phyloP scores from a whole-genome alignment of 2,888 invertebrate species.

The Hemaris fuciformis region DNA sequence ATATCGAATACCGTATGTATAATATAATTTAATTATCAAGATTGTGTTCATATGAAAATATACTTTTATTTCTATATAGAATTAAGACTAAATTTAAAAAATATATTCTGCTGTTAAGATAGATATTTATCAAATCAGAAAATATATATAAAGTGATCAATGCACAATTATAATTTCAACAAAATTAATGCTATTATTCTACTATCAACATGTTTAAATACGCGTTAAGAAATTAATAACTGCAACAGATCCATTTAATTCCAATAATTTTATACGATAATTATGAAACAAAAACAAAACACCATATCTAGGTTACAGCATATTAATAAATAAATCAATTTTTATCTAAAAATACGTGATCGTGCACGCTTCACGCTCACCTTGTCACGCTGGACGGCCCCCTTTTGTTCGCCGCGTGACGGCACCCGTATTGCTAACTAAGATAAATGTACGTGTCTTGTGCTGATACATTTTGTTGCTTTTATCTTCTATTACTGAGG shows the following conservation, averaged over 20 bases:
- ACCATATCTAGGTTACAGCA: not conserved
- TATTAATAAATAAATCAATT: slow-evolving; percentile 3
- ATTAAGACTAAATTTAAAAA: no score
- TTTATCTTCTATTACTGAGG: not conserved
- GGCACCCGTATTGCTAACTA: not conserved
- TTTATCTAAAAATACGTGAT: not conserved
- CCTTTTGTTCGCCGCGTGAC: not conserved
- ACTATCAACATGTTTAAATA: no score
- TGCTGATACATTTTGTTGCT: not conserved
- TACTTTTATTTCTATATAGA: no score
- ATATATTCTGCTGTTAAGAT: no score
- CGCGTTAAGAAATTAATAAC: not conserved
- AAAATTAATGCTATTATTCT: no score
- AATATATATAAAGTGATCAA: no score
- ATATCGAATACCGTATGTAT: not conserved
- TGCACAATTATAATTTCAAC: no score
- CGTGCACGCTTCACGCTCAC: not conserved
- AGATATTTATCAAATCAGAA: no score
- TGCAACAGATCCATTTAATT: no score
- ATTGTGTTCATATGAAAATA: no score
- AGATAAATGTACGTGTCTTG: not conserved
- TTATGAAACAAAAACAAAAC: not conserved
- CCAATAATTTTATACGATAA: no score
- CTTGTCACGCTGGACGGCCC: not conserved
- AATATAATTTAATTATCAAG: no score